Evolutionary conservation across 2,797 vertebrate species (phyloP), one percentile per base, ranked within the genome.

Genomic region (Mus spretus): DNA sequence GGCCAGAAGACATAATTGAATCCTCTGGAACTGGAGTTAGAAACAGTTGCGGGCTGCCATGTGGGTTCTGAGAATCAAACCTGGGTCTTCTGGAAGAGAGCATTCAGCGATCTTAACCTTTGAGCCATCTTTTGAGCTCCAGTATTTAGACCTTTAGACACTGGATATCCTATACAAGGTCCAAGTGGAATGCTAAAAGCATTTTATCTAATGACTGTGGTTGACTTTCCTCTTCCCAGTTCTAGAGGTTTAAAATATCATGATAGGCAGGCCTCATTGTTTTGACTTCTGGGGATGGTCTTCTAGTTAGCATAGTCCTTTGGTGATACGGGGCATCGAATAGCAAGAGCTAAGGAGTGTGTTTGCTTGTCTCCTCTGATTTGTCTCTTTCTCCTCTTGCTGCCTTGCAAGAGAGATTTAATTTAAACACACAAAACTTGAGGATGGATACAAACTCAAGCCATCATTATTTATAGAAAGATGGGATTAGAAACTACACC

Each of bases 151-250:
- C 44, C 24, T 96, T 91, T 70, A 90, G 74, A 57, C 82, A 78
- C 14, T 92, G 19, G 74, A 89, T 40, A 93, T 20, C 1, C 14
- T 70, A 81, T 57, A 50, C 14, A 78, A 59, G 26, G 53, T 77
- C n/a, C 65, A 86, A 91, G 26, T 88, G 40, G 28, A 80, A 92
- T 85, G 77, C 78, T 90, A 77, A 92, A 95, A 80, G 50, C 65
- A 34, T 34, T 67, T 34, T 67, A 67, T 67, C 4, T 61, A 8
- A 44, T 85, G 31, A 80, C 15, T 50, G 3, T 47, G 50, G 9
- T 70, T 88, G 75, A 50, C 44, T 72, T 59, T 9, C 37, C 57
- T 28, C 40, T 67, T 72, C 26, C 70, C 31, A 9, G 11, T 93
- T 81, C 40, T 81, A 13, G 5, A 57, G 59, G 28, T 40, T 87